Evolutionary conservation across 2,888 invertebrate species (phyloP), one percentile per base, ranked within the genome.

Genomic region (Cabera pusaria): DNA sequence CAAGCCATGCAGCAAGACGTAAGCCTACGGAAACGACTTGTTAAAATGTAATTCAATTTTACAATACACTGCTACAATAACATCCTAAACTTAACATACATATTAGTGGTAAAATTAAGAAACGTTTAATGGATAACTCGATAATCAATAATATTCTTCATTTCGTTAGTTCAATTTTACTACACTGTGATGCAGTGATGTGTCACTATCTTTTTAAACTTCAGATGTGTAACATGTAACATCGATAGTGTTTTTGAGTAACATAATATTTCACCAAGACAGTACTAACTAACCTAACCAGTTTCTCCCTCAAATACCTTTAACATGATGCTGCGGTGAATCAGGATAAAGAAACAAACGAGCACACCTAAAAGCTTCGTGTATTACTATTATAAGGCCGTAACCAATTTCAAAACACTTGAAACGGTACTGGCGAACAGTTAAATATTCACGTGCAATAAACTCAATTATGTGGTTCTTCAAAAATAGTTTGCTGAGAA

Each of bases 31-130:
- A 71, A 68, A 63, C 49, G 19, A 47, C 51, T 56, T 56, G 61
- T 73, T 72, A 66, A 53, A 56, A 49, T 54, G 56, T 64, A 68
- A 73, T 69, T 66, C 57, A 65, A 73, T 69, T 24, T 32, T 58
- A 67, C 44, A 37, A 14, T 6, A 4, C 9, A 23, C n/a, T n/a
- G n/a, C n/a, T n/a, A n/a, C n/a, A n/a, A n/a, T n/a, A n/a, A n/a
- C n/a, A n/a, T n/a, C n/a, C n/a, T n/a, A n/a, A n/a, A n/a, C n/a
- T n/a, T n/a, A n/a, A n/a, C n/a, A n/a, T n/a, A n/a, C n/a, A n/a
- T n/a, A n/a, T n/a, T n/a, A n/a, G n/a, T n/a, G n/a, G n/a, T n/a
- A n/a, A n/a, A n/a, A n/a, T n/a, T n/a, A n/a, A n/a, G n/a, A n/a
- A n/a, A n/a, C n/a, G n/a, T n/a, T n/a, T n/a, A n/a, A n/a, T n/a